phyloP scores from a whole-genome alignment of 2,797 vertebrate genomes.

The Ispidina lecontei region DNA sequence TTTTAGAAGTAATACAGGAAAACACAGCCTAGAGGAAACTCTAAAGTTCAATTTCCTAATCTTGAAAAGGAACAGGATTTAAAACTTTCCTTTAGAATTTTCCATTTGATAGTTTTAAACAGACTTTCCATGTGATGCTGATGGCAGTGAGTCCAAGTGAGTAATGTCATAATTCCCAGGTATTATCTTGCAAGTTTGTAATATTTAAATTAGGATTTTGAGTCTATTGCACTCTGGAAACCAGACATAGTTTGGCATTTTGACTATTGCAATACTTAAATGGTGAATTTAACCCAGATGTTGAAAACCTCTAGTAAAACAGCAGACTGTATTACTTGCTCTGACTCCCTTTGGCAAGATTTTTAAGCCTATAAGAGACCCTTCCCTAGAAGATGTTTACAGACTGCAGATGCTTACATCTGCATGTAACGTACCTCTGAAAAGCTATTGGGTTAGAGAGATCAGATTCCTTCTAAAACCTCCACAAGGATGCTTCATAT shows the following conservation, averaged over 20 bases:
- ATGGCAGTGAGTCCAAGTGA: background rate
- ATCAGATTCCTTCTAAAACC: background rate
- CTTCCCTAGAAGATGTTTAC: background rate
- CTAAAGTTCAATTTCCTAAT: background rate
- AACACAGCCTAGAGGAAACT: background rate
- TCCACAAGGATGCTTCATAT: background rate
- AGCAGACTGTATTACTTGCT: background rate
- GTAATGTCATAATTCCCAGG: background rate
- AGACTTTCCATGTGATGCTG: background rate
- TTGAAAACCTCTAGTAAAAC: background rate
- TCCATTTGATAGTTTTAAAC: background rate
- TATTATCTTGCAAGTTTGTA: background rate
- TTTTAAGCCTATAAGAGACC: background rate
- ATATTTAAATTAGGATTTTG: background rate
- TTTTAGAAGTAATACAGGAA: background rate
- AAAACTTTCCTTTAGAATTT: background rate
- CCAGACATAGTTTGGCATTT: background rate
- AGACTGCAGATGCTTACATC: background rate
- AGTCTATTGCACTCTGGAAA: background rate
- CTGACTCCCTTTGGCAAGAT: background rate
- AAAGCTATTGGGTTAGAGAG: background rate
- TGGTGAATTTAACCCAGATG: background rate
- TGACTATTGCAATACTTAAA: background rate
- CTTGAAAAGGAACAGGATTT: background rate
- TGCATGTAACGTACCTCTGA: accelerated